Evolutionary conservation across 1,140 invertebrate genomes (phyloP), one percentile per base, ranked within the genome.

Genomic region (Drosophila kikkawai): DNA sequence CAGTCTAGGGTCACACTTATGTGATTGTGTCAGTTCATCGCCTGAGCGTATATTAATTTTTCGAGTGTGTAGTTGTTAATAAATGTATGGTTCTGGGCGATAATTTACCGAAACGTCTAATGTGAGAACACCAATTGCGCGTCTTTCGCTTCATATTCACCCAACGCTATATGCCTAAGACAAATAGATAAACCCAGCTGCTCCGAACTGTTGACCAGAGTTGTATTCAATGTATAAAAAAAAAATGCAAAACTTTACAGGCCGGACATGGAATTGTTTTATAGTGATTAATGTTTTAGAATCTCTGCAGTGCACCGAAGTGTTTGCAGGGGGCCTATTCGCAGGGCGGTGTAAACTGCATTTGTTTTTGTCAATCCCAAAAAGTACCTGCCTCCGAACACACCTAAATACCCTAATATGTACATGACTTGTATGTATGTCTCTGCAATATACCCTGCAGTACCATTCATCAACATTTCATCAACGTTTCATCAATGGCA

Each of bases 341-440:
- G 51, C 51, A 22, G 12, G 12, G 8, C 34, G 37, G 11, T 39
- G 36, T 19, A 26, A 56, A 26, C 53, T 26, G 19, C 8, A 39
- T 39, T 56, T 56, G 53, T 56, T 56, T 56, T 39, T 39, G 53
- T 56, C 53, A 56, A 4, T 39, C 19, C 37, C 19, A 39, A 11
- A 36, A 56, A 26, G 26, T 56, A 56, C 53, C 36, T 56, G 53
- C 36, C 7, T 26, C 15, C 4, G 53, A 56, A 56, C 53, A 56
- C 53, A 56, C 53, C 53, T 56, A 56, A 26, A 56, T 56, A 56
- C 53, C 53, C 53, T 39, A 56, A 56, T 56, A 56, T 56, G 53
- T 56, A 26, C 53, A 56, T 56, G 36, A 26, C 22, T 26, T n/a
- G 53, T 56, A 26, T 56, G 53, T 56, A 39, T 56, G 53, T n/a